Evolutionary conservation across 2,888 invertebrate species (phyloP).

Genomic region (Chesias legatella): DNA sequence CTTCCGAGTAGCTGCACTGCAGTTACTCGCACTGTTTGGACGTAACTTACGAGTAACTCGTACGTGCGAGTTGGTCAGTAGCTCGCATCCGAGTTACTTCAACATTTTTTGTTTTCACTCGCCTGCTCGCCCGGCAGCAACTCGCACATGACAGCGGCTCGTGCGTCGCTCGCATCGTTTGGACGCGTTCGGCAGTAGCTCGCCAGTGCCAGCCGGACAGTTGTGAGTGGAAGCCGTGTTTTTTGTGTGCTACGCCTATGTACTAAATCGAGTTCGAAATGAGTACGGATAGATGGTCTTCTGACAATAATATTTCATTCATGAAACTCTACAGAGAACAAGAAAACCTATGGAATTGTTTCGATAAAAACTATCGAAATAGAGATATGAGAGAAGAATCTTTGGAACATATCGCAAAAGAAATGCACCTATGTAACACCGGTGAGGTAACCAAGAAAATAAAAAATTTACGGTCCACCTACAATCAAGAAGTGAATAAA

Average conservation of each 20-base stretch:
- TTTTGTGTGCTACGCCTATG: conserved; percentile 24
- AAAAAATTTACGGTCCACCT: conserved; percentile 24
- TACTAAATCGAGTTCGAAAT: conserved; percentile 23
- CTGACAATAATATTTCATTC: no score
- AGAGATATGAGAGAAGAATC: conserved; percentile 24
- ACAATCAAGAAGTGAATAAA: conserved; percentile 21
- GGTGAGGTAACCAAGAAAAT: conserved; percentile 18
- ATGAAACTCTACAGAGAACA: conserved; percentile 25
- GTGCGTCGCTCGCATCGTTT: conserved; percentile 27
- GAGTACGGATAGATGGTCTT: conserved; percentile 23
- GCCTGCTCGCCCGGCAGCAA: conserved; percentile 23
- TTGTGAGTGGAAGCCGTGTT: conserved; percentile 19
- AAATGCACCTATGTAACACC: conserved; percentile 20
- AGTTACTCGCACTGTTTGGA: conserved; percentile 13
- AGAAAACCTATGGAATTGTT: conserved; percentile 27
- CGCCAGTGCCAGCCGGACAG: conserved; percentile 25
- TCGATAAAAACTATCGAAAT: conserved; percentile 26
- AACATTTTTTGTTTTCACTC: conserved; percentile 20
- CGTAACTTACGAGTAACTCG: conserved; percentile 21
- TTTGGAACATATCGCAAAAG: conserved; percentile 14
- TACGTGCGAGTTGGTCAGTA: conserved; percentile 23
- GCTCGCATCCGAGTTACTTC: conserved; percentile 21
- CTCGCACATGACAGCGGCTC: conserved; percentile 27
- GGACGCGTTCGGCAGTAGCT: conserved; percentile 29
- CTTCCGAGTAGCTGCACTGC: conserved; percentile 14